Conservation (phyloP, 2,888 invertebrate species). For the Heteropelma amictum region DNA sequence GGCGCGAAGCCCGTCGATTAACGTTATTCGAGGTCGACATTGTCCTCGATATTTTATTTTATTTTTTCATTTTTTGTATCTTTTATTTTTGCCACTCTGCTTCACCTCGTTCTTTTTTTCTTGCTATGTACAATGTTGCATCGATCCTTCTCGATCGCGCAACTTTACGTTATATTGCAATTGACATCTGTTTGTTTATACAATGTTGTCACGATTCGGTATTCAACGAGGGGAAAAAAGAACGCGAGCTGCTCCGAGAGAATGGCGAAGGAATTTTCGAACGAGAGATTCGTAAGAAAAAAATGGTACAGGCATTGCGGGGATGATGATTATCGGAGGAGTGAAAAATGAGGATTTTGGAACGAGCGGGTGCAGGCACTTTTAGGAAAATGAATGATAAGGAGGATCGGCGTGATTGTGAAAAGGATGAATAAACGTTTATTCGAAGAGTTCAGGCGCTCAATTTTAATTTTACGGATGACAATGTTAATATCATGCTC, state of each 20-base stretch:
- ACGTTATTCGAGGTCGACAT: too few relatives aligned
- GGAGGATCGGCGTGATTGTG: conserved; percentile 28
- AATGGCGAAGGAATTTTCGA: too few relatives aligned
- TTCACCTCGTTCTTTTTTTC: conserved; percentile 36
- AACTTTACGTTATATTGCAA: conserved; percentile 68
- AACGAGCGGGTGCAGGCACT: conserved; percentile 75
- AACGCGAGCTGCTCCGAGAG: too few relatives aligned
- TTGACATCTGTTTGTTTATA: conserved; percentile 71
- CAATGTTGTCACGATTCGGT: conserved; percentile 54
- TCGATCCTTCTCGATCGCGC: conserved; percentile 55
- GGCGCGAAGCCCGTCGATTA: too few relatives aligned
- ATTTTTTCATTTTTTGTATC: conserved; percentile 19
- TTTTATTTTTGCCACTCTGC: conserved; percentile 45
- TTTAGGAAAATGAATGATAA: conserved; percentile 67
- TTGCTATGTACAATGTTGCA: conserved; percentile 19
- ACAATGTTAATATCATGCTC: too few relatives aligned
- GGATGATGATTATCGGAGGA: neutral
- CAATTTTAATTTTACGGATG: too few relatives aligned
- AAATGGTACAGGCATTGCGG: neutral
- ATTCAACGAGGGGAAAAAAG: conserved; percentile 12
- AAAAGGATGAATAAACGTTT: too few relatives aligned
- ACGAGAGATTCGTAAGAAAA: too few relatives aligned
- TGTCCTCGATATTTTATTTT: neutral
- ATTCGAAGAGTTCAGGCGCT: too few relatives aligned
- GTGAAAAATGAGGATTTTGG: conserved; percentile 36